phyloP scores from a whole-genome alignment of 2,113 vertebrate species.

The Cyanistes caeruleus region DNA sequence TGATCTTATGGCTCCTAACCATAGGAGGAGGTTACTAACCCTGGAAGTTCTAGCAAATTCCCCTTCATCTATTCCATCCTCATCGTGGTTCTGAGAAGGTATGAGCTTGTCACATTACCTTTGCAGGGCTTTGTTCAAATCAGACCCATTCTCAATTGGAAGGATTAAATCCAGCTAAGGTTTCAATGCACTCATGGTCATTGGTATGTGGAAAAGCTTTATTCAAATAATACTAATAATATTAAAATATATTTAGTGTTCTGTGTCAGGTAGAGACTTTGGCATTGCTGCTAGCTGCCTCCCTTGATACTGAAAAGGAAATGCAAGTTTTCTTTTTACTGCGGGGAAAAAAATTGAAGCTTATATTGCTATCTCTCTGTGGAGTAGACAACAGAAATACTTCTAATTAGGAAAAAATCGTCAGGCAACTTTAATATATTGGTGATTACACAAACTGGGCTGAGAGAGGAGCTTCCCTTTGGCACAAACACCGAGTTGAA shows the following conservation, averaged over 20 bases:
- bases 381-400: neutral
- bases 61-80: neutral
- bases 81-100: neutral
- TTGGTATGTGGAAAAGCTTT: neutral
- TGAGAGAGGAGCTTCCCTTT: neutral
- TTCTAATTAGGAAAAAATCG: neutral
- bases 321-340: neutral
- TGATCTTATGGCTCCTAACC: neutral
- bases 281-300: neutral
- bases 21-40: neutral
- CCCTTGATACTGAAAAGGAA: neutral
- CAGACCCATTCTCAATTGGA: neutral
- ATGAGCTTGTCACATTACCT: neutral
- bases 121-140: neutral
- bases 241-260: neutral
- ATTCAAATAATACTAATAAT: neutral
- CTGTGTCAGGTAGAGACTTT: rapidly evolving
- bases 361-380: neutral
- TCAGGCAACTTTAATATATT: rapidly evolving
- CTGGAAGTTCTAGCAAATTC: neutral
- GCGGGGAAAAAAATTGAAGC: neutral
- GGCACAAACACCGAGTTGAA: rapidly evolving
- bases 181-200: neutral
- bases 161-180: neutral
- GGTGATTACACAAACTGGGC: rapidly evolving